A percentile compares a stretch with the other conserved stretches of the same genome.
Evolutionary conservation across 2,113 vertebrate species (phyloP).

Genomic region (Chunga burmeisteri): DNA sequence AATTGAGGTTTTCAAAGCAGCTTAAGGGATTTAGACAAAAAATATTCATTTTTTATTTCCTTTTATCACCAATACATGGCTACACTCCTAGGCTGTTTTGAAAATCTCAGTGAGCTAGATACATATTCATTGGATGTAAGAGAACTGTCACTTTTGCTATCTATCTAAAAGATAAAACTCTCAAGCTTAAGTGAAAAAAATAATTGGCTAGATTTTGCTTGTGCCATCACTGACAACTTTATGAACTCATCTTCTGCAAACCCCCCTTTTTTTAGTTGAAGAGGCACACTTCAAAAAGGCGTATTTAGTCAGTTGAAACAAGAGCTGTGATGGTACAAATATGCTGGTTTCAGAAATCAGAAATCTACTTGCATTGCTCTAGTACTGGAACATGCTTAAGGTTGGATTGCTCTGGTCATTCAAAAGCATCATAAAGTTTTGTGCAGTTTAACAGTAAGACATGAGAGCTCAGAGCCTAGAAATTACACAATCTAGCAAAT

Average conservation of each 20-base stretch:
- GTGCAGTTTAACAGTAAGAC: not conserved
- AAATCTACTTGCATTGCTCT: not conserved
- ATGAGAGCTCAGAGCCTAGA: not conserved
- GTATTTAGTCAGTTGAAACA: not conserved
- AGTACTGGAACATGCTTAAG: not conserved
- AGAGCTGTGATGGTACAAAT: not conserved
- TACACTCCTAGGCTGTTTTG: not conserved
- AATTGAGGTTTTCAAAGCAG: conserved; percentile 7
- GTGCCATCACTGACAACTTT: not conserved
- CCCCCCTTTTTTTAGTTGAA: not conserved
- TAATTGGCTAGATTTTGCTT: not conserved
- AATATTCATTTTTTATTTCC: not conserved
- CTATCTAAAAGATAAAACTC: not conserved
- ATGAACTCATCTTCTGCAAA: not conserved
- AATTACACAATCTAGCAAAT: not conserved
- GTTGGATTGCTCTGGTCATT: not conserved
- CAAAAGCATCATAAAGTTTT: not conserved
- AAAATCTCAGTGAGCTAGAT: not conserved
- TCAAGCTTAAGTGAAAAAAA: not conserved
- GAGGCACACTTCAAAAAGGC: not conserved
- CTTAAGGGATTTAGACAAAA: conserved; percentile 32
- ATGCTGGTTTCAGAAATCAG: not conserved
- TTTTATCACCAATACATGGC: not conserved
- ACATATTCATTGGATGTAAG: not conserved
- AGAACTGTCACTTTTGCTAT: not conserved